Conservation (phyloP, 30 jellyfish, hydroid and myxozoan species). For the Hydractinia symbiolongicarpus region DNA sequence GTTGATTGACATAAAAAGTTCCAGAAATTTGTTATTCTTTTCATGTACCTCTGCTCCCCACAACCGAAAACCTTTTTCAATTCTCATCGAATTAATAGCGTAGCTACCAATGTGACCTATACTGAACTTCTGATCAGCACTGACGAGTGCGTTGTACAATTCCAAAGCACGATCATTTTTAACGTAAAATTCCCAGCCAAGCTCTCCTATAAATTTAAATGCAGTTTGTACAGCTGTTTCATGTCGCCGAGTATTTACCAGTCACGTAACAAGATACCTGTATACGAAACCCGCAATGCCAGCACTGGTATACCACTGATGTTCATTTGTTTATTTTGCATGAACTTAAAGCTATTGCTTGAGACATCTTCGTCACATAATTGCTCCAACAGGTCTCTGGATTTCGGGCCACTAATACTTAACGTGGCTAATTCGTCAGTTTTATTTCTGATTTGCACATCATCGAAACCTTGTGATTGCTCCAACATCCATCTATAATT, state of each 20-base stretch:
- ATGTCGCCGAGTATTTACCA: not conserved
- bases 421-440: conserved; percentile 86
- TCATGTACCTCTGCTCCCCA: conserved; percentile 98
- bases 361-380: conserved; percentile 82
- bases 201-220: conserved; percentile 54
- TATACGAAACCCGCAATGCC: conserved; percentile 93
- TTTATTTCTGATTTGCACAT: conserved; percentile 52
- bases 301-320: conserved; percentile 90
- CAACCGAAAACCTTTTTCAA: conserved; percentile 91
- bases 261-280: conserved; percentile 49
- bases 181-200: conserved; percentile 99
- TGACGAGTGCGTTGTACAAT: conserved; percentile 57
- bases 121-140: conserved; percentile 84
- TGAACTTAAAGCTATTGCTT: conserved; percentile 65
- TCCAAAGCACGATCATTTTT: conserved; percentile 61
- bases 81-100: conserved; percentile 82
- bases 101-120: conserved; percentile 89
- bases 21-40: not conserved
- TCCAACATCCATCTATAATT: conserved; percentile 76
- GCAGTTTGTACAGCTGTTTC: not conserved
- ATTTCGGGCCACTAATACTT: conserved; percentile 87
- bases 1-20: not conserved
- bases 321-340: conserved; percentile 68
- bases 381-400: conserved; percentile 64
- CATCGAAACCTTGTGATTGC: conserved; percentile 61